Base-by-base conservation (phyloP, 2,797 vertebrate genomes). In the Balearica regulorum region DNA sequence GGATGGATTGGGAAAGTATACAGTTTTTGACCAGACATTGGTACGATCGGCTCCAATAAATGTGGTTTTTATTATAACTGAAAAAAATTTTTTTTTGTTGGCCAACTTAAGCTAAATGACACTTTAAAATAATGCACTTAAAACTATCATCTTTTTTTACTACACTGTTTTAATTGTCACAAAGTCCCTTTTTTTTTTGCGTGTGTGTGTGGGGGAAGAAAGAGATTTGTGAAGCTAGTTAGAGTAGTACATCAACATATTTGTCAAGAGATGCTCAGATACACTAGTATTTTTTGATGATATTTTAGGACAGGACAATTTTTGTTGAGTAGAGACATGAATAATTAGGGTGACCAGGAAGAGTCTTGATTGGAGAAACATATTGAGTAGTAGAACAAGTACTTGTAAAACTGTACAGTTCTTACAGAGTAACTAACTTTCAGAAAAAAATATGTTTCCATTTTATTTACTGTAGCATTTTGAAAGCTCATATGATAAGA, bases 1-100 rank as follows among this genome's bases (percentile, higher is more conserved):
- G 99, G 99, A 99, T 99, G 99, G 99, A 99, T 99, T 99, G 99
- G 99, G 99, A 99, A 99, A 99, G 99, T 99, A 99, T 99, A 99
- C 99, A 98, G 98, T 99, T 98, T 99, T 99, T 99, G 99, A 99
- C 99, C 99, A 98, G 98, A 99, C 99, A 99, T 99, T 99, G 99
- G 99, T 99, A 99, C 98, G 99, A 99, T 99, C 99, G 97, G 98
- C 99, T 99, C 99, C 99, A 99, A 99, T 99, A 99, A 99, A 99
- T 99, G 99, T 99, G 98, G 99, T 99, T 99, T 99, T 99, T 99
- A 99, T 99, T 99, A 98, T 99, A 98, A 99, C 98, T 99, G 98
- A 99, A 98, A 99, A 98, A 97, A 53, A 28, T 16, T 16, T 33
- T 31, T 97, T 98, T 98, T 98, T 98, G 98, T 99, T 99, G 98